Conservation (phyloP, 2,113 vertebrate species). For the Pogona vitticeps region DNA sequence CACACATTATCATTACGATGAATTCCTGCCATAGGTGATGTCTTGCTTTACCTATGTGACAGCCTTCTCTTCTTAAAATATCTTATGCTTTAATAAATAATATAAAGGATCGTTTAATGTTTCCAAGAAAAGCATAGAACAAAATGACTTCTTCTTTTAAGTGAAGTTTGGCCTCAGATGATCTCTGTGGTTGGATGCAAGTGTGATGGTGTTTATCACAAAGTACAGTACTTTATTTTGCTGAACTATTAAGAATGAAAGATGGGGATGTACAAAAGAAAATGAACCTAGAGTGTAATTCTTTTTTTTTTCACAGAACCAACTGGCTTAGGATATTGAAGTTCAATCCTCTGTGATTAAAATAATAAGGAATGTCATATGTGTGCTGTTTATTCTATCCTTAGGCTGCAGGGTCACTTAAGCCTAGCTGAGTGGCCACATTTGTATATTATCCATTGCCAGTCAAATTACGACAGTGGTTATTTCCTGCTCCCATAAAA, state of each 20-base stretch:
- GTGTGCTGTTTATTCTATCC: neutral
- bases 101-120: slow-evolving; percentile 14
- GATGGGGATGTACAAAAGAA: neutral
- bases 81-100: slow-evolving; percentile 23
- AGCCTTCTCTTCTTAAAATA: slow-evolving; percentile 31
- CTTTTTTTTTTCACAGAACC: neutral
- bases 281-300: neutral
- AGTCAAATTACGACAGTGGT: neutral
- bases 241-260: neutral
- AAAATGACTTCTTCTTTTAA: slow-evolving; percentile 26
- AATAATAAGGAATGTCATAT: neutral
- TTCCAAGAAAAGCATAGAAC: slow-evolving; percentile 14
- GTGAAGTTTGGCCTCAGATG: neutral
- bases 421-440: neutral
- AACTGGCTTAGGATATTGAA: slow-evolving; percentile 1
- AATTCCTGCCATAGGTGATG: neutral
- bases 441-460: neutral
- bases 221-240: neutral
- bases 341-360: neutral
- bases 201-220: neutral
- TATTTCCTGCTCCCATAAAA: neutral
- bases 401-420: slow-evolving; percentile 7
- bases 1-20: slow-evolving; percentile 13
- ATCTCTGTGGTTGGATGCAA: slow-evolving; percentile 17
- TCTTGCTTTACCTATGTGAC: neutral